phyloP scores from a whole-genome alignment of 2,113 vertebrate species.

The Chroicocephalus ridibundus region DNA sequence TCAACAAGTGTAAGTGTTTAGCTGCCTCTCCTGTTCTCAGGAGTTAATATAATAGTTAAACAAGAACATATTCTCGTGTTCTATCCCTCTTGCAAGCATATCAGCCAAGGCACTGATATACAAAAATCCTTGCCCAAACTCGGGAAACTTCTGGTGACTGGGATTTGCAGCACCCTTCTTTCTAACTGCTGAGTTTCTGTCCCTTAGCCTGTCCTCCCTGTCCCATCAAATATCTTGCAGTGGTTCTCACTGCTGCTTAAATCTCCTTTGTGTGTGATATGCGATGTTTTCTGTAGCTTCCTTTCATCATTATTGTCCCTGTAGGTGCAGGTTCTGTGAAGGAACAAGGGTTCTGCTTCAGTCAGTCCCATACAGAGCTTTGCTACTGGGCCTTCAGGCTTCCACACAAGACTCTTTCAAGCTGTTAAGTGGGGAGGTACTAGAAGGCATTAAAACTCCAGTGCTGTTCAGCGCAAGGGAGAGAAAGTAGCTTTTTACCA shows the following conservation, averaged over 20 bases:
- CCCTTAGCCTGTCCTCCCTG: not conserved
- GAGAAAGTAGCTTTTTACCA: not conserved
- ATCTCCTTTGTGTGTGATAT: not conserved
- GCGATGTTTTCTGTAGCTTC: not conserved
- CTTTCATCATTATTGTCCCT: not conserved
- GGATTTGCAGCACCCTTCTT: not conserved
- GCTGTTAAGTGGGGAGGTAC: not conserved
- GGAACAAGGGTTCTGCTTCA: not conserved
- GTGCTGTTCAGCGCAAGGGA: not conserved
- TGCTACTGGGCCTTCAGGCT: not conserved
- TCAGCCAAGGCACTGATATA: not conserved
- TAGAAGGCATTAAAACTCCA: not conserved
- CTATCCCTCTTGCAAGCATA: not conserved
- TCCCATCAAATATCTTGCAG: not conserved
- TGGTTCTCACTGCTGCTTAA: not conserved
- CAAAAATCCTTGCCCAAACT: not conserved
- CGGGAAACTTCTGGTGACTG: accelerated
- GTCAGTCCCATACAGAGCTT: not conserved
- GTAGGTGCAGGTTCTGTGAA: not conserved
- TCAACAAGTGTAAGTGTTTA: not conserved
- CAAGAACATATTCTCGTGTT: not conserved
- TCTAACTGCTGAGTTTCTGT: not conserved
- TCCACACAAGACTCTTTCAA: not conserved
- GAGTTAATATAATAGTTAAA: not conserved
- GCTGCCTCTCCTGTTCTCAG: not conserved